Percentiles rank a stretch among this genome's conserved stretches.
These are phyloP conservation scores for Epicampocera succincta DNA, from an alignment of 2,888 invertebrate species.

Conservation along the genomic window DNA sequence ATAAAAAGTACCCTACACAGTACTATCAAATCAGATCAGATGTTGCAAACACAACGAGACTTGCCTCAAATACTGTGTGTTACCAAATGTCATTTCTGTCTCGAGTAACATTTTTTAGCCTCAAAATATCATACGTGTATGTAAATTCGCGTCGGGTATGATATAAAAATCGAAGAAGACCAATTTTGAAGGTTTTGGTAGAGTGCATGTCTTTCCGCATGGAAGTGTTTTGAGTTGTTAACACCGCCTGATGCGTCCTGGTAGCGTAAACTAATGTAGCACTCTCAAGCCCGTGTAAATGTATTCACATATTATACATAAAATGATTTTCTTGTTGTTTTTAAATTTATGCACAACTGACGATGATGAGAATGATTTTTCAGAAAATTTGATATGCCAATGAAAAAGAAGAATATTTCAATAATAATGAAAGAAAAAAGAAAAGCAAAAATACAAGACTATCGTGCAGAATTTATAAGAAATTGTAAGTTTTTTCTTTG, in stretches of 20 bases:
- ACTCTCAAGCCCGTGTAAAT: background rate
- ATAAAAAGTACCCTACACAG: background rate
- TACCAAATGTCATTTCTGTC: too few relatives aligned
- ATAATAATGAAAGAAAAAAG: conserved; percentile 36
- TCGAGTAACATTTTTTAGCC: too few relatives aligned
- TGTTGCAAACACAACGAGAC: too few relatives aligned
- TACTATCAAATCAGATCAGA: too few relatives aligned
- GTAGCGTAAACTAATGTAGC: conserved; percentile 26
- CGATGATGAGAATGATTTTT: conserved; percentile 58
- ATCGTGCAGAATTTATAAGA: conserved; percentile 30
- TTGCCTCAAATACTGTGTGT: too few relatives aligned
- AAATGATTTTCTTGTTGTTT: conserved; percentile 18
- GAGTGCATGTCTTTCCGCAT: background rate
- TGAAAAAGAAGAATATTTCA: conserved; percentile 50
- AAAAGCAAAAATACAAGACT: conserved; percentile 22
- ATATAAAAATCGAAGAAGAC: too few relatives aligned
- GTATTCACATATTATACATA: background rate
- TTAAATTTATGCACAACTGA: conserved; percentile 37
- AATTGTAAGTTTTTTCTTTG: conserved; percentile 41
- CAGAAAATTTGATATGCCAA: conserved; percentile 59
- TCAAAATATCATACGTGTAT: too few relatives aligned
- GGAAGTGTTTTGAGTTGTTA: background rate
- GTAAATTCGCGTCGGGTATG: too few relatives aligned
- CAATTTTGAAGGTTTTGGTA: background rate
- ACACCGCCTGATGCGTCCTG: background rate